Conservation (phyloP, 2,113 vertebrate genomes). For the Muntiacus muntjak region DNA sequence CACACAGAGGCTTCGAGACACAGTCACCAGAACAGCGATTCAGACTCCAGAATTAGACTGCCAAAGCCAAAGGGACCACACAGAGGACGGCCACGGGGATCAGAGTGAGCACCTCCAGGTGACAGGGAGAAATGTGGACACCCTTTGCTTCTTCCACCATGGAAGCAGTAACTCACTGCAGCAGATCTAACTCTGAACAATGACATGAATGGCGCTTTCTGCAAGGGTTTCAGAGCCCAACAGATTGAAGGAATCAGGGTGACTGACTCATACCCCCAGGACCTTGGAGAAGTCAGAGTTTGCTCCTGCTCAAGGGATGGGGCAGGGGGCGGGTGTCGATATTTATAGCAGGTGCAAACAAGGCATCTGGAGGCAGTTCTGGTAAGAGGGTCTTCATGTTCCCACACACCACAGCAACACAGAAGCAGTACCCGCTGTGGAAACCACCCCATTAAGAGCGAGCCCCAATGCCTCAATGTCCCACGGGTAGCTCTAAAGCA, state of each 20-base stretch:
- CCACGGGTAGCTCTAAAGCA: slow-evolving; percentile 59
- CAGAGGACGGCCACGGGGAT: slow-evolving; percentile 34
- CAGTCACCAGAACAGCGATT: slow-evolving; percentile 78
- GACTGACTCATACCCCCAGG: not conserved
- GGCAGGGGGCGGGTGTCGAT: not conserved
- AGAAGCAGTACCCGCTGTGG: slow-evolving; percentile 56
- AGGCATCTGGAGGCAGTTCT: slow-evolving; percentile 65
- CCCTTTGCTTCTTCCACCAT: not conserved
- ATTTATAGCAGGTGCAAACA: not conserved
- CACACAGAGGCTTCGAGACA: slow-evolving; percentile 72
- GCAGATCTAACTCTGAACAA: not conserved
- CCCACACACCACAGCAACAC: slow-evolving; percentile 46
- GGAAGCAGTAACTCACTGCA: slow-evolving; percentile 13
- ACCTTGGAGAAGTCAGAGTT: not conserved
- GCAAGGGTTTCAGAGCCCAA: not conserved
- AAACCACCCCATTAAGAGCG: slow-evolving; percentile 52
- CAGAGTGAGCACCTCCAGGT: not conserved
- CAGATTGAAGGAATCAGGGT: not conserved
- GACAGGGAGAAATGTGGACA: not conserved
- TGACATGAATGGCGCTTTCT: not conserved
- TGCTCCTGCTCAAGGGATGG: slow-evolving; percentile 2
- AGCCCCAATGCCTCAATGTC: not conserved
- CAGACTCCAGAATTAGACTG: slow-evolving; percentile 64
- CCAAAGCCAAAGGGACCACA: slow-evolving; percentile 69
- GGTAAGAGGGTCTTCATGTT: slow-evolving; percentile 64